A percentile compares a stretch with the other conserved stretches of the same genome.
phyloP scores from a whole-genome alignment of 1,140 invertebrate species.

The Drosophila saltans region DNA sequence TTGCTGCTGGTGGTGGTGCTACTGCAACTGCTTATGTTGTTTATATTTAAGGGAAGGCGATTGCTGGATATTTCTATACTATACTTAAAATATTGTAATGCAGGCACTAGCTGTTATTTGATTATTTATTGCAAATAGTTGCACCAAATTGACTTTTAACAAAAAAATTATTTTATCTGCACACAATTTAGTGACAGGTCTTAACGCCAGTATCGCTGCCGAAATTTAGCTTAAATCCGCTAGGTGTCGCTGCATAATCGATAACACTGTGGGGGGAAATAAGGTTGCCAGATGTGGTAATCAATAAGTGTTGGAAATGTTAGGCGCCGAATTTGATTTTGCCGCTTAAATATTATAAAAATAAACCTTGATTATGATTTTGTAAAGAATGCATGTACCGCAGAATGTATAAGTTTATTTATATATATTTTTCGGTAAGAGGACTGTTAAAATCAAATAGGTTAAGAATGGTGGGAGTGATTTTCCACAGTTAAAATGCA shows the following conservation, averaged over 20 bases:
- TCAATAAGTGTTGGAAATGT: too few species aligned
- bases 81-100: not conserved
- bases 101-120: slow-evolving; percentile 18
- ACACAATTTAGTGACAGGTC: not conserved
- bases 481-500: too few species aligned
- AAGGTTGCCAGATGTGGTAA: too few species aligned
- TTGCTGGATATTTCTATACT: not conserved
- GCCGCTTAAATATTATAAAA: too few species aligned
- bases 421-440: too few species aligned
- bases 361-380: too few species aligned
- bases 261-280: not conserved
- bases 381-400: too few species aligned
- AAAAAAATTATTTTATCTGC: not conserved
- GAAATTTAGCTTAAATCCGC: not conserved
- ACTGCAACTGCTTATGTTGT: not conserved
- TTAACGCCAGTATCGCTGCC: too few species aligned
- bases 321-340: too few species aligned
- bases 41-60: not conserved
- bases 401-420: too few species aligned
- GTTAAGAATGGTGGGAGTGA: too few species aligned
- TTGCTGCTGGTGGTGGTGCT: not conserved
- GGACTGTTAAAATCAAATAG: too few species aligned
- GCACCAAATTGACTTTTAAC: slow-evolving; percentile 13
- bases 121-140: not conserved
- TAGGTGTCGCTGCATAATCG: not conserved